phyloP scores from a whole-genome alignment of 2,797 vertebrate species.

The Enteromius thamalakanensis region DNA sequence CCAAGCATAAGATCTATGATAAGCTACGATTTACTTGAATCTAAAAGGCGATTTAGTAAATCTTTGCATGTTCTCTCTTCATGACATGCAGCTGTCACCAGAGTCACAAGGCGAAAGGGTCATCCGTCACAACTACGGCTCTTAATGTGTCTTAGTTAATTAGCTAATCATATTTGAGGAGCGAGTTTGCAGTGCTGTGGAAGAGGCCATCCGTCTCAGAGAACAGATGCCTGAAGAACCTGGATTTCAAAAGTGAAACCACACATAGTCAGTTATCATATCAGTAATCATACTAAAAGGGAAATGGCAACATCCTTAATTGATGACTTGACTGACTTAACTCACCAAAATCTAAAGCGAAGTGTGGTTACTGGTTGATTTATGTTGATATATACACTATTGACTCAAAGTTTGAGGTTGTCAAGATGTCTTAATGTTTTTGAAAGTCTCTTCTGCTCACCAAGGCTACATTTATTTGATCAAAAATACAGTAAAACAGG shows the following conservation, averaged over 20 bases:
- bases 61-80: not conserved
- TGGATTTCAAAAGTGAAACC: not conserved
- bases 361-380: not conserved
- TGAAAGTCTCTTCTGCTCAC: not conserved
- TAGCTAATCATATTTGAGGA: slow-evolving; percentile 42
- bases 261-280: not conserved
- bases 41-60: not conserved
- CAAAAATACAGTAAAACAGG: not conserved
- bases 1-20: not conserved
- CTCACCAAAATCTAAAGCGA: not conserved
- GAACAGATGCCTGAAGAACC: not conserved
- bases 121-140: slow-evolving; percentile 18
- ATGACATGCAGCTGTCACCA: slow-evolving; percentile 1
- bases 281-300: slow-evolving; percentile 1
- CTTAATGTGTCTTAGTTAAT: slow-evolving; percentile 22
- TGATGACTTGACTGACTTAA: not conserved
- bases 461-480: not conserved
- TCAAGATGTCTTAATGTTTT: not conserved
- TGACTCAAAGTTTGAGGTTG: not conserved
- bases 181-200: not conserved
- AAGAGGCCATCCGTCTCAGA: not conserved
- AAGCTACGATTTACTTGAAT: not conserved
- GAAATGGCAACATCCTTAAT: not conserved
- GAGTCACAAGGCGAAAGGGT: slow-evolving; percentile 7
- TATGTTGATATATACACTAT: not conserved